A percentile compares a stretch with the other conserved stretches of the same genome.
These are phyloP conservation scores for Troglohyphantes excavatus DNA, from an alignment of 2,888 invertebrate genomes.

Conservation along the genomic window DNA sequence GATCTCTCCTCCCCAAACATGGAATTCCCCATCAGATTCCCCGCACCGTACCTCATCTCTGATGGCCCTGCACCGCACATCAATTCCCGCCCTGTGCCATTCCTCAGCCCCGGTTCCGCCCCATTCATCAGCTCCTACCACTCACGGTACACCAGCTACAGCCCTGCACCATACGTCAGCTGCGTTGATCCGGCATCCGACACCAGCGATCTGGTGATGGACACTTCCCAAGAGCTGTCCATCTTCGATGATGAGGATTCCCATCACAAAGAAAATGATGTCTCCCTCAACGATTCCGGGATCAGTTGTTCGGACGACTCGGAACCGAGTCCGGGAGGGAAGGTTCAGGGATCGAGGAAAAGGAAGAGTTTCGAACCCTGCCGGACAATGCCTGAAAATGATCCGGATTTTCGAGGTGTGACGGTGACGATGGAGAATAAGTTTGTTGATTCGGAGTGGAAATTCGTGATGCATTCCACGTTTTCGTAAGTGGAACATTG, in stretches of 20 bases:
- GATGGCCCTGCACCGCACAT: no score
- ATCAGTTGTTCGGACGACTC: not conserved
- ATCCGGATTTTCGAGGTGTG: slow-evolving; percentile 64
- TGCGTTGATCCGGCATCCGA: not conserved
- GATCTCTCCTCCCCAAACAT: no score
- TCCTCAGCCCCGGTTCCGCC: no score
- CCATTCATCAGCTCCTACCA: no score
- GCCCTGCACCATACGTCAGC: no score
- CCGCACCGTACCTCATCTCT: no score
- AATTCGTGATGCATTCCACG: slow-evolving; percentile 44
- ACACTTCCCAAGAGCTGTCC: not conserved
- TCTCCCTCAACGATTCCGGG: not conserved
- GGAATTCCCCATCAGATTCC: no score
- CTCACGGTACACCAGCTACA: no score
- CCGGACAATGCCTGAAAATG: slow-evolving; percentile 8
- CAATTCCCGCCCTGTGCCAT: no score
- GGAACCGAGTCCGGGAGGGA: not conserved
- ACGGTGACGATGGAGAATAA: slow-evolving; percentile 55
- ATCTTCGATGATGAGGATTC: not conserved
- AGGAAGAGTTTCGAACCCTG: slow-evolving; percentile 24
- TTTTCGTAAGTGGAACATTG: slow-evolving; percentile 53
- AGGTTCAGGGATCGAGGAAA: slow-evolving; percentile 3
- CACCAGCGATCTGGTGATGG: not conserved
- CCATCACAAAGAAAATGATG: no score
- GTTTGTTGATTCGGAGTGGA: slow-evolving; percentile 43